Conservation (phyloP, 2,113 vertebrate genomes). For the Irena cyanogastra region DNA sequence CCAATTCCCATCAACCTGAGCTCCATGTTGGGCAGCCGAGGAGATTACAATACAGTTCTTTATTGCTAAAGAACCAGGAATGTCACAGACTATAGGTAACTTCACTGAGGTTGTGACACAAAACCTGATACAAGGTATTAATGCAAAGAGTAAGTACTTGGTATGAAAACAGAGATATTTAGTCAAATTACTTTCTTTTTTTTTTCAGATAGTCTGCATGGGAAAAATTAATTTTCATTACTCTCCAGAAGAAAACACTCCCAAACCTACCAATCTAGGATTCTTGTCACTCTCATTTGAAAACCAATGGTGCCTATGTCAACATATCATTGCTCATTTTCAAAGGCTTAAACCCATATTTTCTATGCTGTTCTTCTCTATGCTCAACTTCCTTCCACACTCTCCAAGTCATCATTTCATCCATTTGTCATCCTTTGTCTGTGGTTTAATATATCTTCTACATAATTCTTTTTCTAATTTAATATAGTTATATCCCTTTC, state of each 20-base stretch:
- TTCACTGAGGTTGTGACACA: conserved; percentile 66
- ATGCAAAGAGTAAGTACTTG: conserved; percentile 77
- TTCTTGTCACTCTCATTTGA: conserved; percentile 50
- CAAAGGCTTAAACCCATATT: conserved; percentile 62
- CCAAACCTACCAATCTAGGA: conserved; percentile 29
- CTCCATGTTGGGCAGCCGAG: conserved; percentile 68
- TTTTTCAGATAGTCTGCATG: conserved; percentile 58
- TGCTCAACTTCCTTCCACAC: not conserved
- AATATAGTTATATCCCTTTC: conserved; percentile 21
- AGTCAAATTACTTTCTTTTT: conserved; percentile 48
- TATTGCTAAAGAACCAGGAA: conserved; percentile 68
- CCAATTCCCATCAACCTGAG: conserved; percentile 68
- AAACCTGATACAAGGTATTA: conserved; percentile 61
- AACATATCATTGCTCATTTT: conserved; percentile 58
- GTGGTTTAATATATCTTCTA: conserved; percentile 29
- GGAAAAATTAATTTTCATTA: conserved; percentile 54
- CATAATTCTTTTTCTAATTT: conserved; percentile 35
- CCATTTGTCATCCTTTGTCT: conserved; percentile 59
- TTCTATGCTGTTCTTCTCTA: conserved; percentile 43
- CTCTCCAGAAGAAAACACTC: conserved; percentile 51
- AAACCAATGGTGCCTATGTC: conserved; percentile 59
- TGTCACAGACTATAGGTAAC: conserved; percentile 69
- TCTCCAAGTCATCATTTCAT: conserved; percentile 26
- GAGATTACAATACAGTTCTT: conserved; percentile 64
- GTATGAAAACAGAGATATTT: conserved; percentile 34